Percentiles rank a stretch among this genome's conserved stretches.
Evolutionary conservation across 2,113 vertebrate genomes (phyloP).

Genomic region (Oncorhynchus masou): DNA sequence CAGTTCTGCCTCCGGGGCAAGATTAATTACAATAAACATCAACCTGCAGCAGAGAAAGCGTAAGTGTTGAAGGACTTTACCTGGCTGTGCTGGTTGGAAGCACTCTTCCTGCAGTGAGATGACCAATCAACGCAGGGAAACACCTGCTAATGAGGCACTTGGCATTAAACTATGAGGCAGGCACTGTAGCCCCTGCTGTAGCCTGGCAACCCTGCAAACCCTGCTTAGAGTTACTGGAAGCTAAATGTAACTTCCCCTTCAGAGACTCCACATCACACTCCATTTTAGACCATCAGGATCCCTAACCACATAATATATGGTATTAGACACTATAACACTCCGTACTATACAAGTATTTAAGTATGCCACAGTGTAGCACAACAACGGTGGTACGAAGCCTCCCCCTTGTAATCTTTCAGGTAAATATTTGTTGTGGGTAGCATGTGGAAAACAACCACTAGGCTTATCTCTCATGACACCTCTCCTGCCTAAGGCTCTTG

Average conservation of each 20-base stretch:
- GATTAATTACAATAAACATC: no score
- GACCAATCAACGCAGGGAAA: slow-evolving; percentile 43
- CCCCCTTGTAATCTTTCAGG: neutral
- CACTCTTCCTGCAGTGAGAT: neutral
- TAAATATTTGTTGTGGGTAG: neutral
- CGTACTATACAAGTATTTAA: neutral
- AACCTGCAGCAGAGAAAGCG: neutral
- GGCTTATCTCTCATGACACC: neutral
- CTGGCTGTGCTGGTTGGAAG: neutral
- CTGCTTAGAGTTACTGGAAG: neutral
- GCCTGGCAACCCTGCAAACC: slow-evolving; percentile 45
- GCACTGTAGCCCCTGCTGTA: slow-evolving; percentile 59
- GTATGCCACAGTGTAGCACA: no score
- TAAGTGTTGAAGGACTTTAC: neutral
- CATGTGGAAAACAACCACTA: neutral
- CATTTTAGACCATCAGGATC: no score
- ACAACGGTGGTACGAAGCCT: neutral
- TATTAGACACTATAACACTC: neutral
- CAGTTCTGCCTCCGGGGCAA: no score
- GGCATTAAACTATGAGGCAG: slow-evolving; percentile 69
- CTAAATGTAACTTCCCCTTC: no score
- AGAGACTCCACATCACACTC: no score
- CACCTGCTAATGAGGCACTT: slow-evolving; percentile 73
- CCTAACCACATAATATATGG: neutral
- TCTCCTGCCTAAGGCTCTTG: neutral